Evolutionary conservation across 1,140 invertebrate genomes (phyloP).

Genomic region (Drosophila sulfurigaster): DNA sequence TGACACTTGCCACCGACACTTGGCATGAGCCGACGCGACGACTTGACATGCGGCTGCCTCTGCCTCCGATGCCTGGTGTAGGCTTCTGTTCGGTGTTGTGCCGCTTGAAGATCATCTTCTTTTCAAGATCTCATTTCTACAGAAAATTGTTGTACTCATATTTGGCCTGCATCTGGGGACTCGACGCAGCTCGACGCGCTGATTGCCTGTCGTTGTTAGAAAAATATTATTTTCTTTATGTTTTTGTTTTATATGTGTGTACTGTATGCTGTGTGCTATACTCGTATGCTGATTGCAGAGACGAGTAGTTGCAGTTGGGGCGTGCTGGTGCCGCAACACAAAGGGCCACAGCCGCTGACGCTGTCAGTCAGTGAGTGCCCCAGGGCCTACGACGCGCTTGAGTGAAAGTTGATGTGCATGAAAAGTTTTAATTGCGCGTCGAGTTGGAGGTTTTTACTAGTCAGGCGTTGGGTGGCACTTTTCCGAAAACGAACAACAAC

Average conservation of each 20-base stretch:
- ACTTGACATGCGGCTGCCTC: conserved; percentile 50
- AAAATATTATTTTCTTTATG: conserved; percentile 80
- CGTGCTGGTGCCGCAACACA: conserved; percentile 34
- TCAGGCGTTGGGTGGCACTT: conserved; percentile 62
- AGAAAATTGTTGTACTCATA: conserved; percentile 52
- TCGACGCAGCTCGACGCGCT: conserved; percentile 29
- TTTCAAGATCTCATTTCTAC: conserved; percentile 71
- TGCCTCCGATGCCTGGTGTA: conserved; percentile 26
- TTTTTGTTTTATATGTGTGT: conserved; percentile 45
- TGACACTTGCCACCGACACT: conserved; percentile 79
- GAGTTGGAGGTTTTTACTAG: conserved; percentile 54
- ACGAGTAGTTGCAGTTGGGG: conserved; percentile 53
- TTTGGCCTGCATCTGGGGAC: conserved; percentile 37
- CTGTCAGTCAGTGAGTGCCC: conserved; percentile 67
- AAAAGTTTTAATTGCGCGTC: conserved; percentile 82
- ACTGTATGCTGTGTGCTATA: not conserved
- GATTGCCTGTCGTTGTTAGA: conserved; percentile 81
- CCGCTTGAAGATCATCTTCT: conserved; percentile 62
- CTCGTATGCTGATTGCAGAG: conserved; percentile 38
- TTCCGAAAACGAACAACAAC: not conserved
- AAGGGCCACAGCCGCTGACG: conserved; percentile 45
- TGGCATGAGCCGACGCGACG: conserved; percentile 66
- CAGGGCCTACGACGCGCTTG: conserved; percentile 52
- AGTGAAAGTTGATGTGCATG: conserved; percentile 82
- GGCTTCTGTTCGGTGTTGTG: conserved; percentile 50